Evolutionary conservation across 2,888 invertebrate genomes (phyloP).

Genomic region (Branchinecta sandiegonensis): DNA sequence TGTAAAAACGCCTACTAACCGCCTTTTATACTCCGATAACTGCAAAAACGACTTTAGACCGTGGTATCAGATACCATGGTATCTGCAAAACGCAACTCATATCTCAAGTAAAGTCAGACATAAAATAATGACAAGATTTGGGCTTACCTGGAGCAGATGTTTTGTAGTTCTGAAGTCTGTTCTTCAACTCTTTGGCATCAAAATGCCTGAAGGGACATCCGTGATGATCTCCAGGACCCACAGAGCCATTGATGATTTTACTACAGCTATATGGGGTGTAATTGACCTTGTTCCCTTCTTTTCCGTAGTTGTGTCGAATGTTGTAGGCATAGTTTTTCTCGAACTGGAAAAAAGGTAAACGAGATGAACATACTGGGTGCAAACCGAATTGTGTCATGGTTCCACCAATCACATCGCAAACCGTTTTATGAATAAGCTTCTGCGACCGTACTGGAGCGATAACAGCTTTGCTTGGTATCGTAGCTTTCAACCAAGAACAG

Average conservation of each 20-base stretch:
- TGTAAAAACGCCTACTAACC: too few species aligned
- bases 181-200: constrained; percentile 44
- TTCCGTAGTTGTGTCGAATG: constrained; percentile 85
- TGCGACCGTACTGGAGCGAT: too few species aligned
- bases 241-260: constrained; percentile 62
- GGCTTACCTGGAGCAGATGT: constrained; percentile 19
- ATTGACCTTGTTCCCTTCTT: constrained; percentile 76
- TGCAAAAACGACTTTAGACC: too few species aligned
- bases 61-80: too few species aligned
- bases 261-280: constrained; percentile 83
- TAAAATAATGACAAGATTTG: background rate
- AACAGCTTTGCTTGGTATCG: too few species aligned
- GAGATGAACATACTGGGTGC: constrained; percentile 1
- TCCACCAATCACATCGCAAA: too few species aligned
- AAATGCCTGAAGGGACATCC: constrained; percentile 85
- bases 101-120: too few species aligned
- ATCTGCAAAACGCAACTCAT: too few species aligned
- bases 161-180: constrained; percentile 17
- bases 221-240: constrained; percentile 67
- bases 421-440: too few species aligned
- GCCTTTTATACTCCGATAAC: too few species aligned
- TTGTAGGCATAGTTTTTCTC: constrained; percentile 81
- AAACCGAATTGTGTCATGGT: too few species aligned
- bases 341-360: constrained; percentile 44
- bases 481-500: too few species aligned